Evolutionary conservation across 2,113 vertebrate species (phyloP).

Genomic region (Todiramphus saurophagus): DNA sequence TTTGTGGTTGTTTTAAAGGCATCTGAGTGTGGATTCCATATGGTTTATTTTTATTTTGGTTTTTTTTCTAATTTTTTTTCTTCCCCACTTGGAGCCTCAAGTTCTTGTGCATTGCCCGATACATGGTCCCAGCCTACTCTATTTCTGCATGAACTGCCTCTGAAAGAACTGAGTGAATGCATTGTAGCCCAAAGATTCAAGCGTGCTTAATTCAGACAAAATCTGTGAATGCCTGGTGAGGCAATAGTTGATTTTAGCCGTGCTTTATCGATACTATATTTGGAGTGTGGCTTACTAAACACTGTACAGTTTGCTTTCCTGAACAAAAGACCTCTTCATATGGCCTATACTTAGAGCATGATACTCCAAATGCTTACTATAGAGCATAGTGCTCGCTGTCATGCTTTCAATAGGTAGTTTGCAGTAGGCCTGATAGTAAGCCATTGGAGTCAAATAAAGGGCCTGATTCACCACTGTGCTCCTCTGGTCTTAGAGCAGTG

Average conservation of each 20-base stretch:
- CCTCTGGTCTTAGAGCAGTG: neutral
- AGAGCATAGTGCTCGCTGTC: constrained; percentile 55
- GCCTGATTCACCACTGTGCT: constrained; percentile 58
- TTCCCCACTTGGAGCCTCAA: constrained; percentile 64
- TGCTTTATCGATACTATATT: constrained; percentile 63
- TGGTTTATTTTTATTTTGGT: constrained; percentile 67
- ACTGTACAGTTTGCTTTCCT: constrained; percentile 45
- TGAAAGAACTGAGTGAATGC: constrained; percentile 43
- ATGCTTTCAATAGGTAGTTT: constrained; percentile 62
- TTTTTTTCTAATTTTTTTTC: neutral
- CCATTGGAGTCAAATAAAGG: constrained; percentile 56
- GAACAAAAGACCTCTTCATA: constrained; percentile 70
- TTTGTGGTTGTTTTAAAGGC: constrained; percentile 76
- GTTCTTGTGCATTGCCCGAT: neutral
- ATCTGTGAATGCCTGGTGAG: constrained; percentile 60
- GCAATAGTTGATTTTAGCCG: constrained; percentile 61
- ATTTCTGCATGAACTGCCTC: constrained; percentile 36
- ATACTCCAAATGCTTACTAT: constrained; percentile 35
- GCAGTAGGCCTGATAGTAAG: constrained; percentile 49
- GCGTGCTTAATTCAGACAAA: constrained; percentile 59
- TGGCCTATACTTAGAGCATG: constrained; percentile 17
- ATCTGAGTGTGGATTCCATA: constrained; percentile 76
- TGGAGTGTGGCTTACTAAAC: constrained; percentile 48
- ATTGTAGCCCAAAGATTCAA: constrained; percentile 52
- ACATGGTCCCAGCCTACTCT: constrained; percentile 5